These are phyloP conservation scores for Crocidura indochinensis DNA, from an alignment of 2,797 vertebrate species.

Conservation along the genomic window DNA sequence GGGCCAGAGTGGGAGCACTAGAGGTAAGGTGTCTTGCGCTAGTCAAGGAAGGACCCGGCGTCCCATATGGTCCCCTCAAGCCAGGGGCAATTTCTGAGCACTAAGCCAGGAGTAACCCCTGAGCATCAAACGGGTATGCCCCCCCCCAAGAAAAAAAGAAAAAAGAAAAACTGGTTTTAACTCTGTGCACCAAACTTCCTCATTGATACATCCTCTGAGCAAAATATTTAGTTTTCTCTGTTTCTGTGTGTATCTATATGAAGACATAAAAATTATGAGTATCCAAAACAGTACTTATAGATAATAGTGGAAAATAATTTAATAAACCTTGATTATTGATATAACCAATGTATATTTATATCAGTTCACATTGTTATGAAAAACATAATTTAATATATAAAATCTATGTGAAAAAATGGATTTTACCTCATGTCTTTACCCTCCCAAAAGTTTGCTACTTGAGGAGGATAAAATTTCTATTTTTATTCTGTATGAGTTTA, in stretches of 20 bases:
- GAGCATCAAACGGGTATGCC: no score
- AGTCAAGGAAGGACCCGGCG: no score
- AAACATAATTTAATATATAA: background rate
- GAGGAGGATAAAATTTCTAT: background rate
- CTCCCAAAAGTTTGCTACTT: background rate
- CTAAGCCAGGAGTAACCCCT: no score
- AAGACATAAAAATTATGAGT: background rate
- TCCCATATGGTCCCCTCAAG: no score
- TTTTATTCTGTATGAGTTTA: background rate
- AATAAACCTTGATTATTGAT: constrained; percentile 33
- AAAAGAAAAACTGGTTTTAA: background rate
- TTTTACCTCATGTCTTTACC: background rate
- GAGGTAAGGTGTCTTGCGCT: no score
- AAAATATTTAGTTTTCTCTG: background rate
- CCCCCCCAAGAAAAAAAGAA: no score
- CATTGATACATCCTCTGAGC: background rate
- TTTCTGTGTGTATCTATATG: background rate
- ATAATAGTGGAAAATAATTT: constrained; percentile 13
- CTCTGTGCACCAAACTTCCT: background rate
- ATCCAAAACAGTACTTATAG: background rate
- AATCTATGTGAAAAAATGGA: background rate
- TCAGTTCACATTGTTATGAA: background rate
- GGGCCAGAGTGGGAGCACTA: no score
- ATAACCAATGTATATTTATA: background rate
- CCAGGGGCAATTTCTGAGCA: no score